Evolutionary conservation across 1,140 invertebrate species (phyloP).

Genomic region (Drosophila suzukii): DNA sequence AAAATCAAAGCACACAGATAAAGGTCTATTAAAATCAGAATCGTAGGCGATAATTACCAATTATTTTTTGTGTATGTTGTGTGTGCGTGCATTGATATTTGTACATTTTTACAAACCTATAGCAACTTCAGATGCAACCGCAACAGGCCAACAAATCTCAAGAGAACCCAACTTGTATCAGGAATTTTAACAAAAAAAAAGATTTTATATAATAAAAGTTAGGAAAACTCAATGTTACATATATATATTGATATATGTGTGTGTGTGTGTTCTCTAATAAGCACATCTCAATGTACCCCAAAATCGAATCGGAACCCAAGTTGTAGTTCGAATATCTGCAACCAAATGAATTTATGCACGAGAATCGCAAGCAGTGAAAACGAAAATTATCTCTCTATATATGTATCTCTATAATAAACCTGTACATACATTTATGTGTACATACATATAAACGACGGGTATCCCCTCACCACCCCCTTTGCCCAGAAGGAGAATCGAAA

Average conservation of each 20-base stretch:
- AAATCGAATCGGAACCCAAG: background rate
- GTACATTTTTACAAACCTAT: slow-evolving; percentile 52
- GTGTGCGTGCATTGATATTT: slow-evolving; percentile 31
- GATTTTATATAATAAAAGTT: slow-evolving; percentile 38
- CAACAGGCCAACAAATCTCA: slow-evolving; percentile 3
- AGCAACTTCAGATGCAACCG: slow-evolving; percentile 3
- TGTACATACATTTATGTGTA: slow-evolving; percentile 20
- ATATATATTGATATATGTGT: background rate
- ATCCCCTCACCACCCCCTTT: slow-evolving; percentile 2
- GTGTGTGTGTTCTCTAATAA: slow-evolving; percentile 2
- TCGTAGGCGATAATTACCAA: background rate
- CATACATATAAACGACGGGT: slow-evolving; percentile 11
- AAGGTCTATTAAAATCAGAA: slow-evolving; percentile 5
- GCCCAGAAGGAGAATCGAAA: slow-evolving; percentile 4
- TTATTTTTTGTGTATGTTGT: slow-evolving; percentile 15
- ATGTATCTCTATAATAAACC: slow-evolving; percentile 10
- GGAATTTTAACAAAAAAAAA: slow-evolving; percentile 13
- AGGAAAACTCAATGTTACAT: slow-evolving; percentile 13
- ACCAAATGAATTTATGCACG: slow-evolving; percentile 52
- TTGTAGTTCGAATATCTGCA: slow-evolving; percentile 7
- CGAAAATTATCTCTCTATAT: background rate
- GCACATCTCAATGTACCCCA: slow-evolving; percentile 26
- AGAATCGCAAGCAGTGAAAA: slow-evolving; percentile 7
- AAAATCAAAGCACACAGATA: background rate
- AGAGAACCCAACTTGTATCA: slow-evolving; percentile 14